These are phyloP conservation scores for Sisyra terminalis DNA, from an alignment of 2,888 invertebrate species.

Conservation along the genomic window DNA sequence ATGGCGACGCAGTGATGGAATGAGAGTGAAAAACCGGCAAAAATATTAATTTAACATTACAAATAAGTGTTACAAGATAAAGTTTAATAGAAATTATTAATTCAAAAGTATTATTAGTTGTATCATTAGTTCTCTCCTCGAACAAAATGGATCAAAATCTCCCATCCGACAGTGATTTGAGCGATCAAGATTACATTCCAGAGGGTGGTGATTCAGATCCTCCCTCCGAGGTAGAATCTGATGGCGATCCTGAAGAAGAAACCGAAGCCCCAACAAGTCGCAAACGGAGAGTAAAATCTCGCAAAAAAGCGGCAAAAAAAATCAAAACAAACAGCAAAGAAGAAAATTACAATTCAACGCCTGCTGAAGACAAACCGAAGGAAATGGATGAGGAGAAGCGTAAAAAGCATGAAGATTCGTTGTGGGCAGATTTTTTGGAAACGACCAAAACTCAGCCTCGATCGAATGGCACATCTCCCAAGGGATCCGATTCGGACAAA, in stretches of 20 bases:
- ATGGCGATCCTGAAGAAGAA: slow-evolving; percentile 42
- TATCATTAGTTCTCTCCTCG: background rate
- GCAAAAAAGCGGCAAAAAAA: slow-evolving; percentile 12
- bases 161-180: slow-evolving; percentile 50
- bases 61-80: too few species aligned
- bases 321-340: slow-evolving; percentile 13
- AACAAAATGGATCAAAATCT: slow-evolving; percentile 27
- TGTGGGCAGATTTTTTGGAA: slow-evolving; percentile 60
- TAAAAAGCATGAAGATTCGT: slow-evolving; percentile 54
- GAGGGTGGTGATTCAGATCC: slow-evolving; percentile 38
- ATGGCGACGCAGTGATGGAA: too few species aligned
- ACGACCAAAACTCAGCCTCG: slow-evolving; percentile 9
- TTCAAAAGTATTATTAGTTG: background rate
- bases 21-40: too few species aligned
- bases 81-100: too few species aligned
- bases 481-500: slow-evolving; percentile 15
- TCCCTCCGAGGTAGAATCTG: slow-evolving; percentile 49
- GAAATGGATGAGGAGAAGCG: slow-evolving; percentile 37
- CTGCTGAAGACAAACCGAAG: slow-evolving; percentile 19
- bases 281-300: slow-evolving; percentile 17
- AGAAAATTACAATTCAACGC: slow-evolving; percentile 18
- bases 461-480: slow-evolving; percentile 10
- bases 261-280: slow-evolving; percentile 24
- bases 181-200: slow-evolving; percentile 65
- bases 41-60: too few species aligned